phyloP scores from a whole-genome alignment of 1,140 invertebrate genomes.

The Lordiphosa collinella region DNA sequence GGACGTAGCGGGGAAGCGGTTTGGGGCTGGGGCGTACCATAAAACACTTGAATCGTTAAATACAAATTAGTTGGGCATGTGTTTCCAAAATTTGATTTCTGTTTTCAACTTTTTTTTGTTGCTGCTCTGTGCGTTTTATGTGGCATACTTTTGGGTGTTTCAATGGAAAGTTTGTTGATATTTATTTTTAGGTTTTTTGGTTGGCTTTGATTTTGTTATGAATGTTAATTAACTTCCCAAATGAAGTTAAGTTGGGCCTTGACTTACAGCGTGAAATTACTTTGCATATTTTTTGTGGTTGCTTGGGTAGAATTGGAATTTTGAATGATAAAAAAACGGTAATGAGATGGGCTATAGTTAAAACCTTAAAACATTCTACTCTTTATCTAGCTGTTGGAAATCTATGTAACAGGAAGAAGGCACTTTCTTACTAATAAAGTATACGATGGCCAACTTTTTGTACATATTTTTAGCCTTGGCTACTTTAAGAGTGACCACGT shows the following conservation, averaged over 20 bases:
- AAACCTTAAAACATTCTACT: too few relatives aligned
- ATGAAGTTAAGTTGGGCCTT: neutral
- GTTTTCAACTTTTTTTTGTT: constrained; percentile 1
- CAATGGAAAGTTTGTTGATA: constrained; percentile 15
- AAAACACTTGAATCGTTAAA: constrained; percentile 52
- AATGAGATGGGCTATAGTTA: too few relatives aligned
- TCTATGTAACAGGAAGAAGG: too few relatives aligned
- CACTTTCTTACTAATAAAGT: too few relatives aligned
- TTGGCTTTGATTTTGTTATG: constrained; percentile 7
- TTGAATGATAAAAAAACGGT: too few relatives aligned
- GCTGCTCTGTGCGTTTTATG: constrained; percentile 1
- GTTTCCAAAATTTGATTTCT: constrained; percentile 37
- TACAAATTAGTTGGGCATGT: constrained; percentile 56
- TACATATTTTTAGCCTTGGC: too few relatives aligned
- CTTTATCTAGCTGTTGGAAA: too few relatives aligned
- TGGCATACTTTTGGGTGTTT: constrained; percentile 37
- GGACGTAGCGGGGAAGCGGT: neutral
- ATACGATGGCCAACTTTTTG: too few relatives aligned
- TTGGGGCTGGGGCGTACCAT: neutral
- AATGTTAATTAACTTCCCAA: constrained; percentile 9
- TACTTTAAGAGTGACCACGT: too few relatives aligned
- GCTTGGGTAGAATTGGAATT: neutral
- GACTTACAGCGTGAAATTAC: neutral
- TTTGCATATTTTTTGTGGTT: constrained; percentile 12
- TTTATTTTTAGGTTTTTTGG: neutral